Evolutionary conservation across 1,140 invertebrate genomes (phyloP).

Genomic region (Hyposmocoma kahamanoa): DNA sequence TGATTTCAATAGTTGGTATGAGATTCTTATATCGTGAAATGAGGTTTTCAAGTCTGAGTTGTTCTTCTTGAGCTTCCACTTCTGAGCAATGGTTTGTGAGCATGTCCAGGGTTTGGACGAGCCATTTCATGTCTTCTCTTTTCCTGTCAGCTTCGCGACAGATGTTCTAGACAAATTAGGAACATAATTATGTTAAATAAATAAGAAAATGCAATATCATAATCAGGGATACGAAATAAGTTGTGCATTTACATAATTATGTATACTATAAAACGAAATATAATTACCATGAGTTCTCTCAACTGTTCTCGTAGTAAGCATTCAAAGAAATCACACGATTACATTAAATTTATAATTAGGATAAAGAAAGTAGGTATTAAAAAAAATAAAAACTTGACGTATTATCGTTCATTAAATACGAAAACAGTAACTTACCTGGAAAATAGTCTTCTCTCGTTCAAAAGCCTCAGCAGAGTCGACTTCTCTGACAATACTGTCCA

Average conservation of each 20-base stretch:
- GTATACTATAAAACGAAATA: conserved; percentile 8
- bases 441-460: conserved; percentile 88
- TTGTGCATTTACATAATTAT: too few species aligned
- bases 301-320: conserved; percentile 60
- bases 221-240: too few species aligned
- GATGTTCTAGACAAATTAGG: conserved; percentile 81
- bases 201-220: neutral
- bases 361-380: neutral
- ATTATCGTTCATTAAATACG: conserved; percentile 7
- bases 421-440: conserved; percentile 81
- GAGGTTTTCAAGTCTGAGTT: conserved; percentile 86
- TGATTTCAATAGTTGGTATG: conserved; percentile 93
- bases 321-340: conserved; percentile 3
- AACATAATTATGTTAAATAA: conserved; percentile 7
- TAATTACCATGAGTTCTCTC: conserved; percentile 76
- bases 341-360: neutral
- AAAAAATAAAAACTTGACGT: neutral
- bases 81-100: conserved; percentile 88
- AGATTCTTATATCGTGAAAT: conserved; percentile 92
- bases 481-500: conserved; percentile 88
- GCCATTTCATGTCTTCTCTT: conserved; percentile 95
- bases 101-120: conserved; percentile 91
- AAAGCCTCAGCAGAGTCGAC: conserved; percentile 91
- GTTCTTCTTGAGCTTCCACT: conserved; percentile 84
- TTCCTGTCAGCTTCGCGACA: conserved; percentile 92